Evolutionary conservation across 1,140 invertebrate species (phyloP).

Genomic region (Heterodera carotae): DNA sequence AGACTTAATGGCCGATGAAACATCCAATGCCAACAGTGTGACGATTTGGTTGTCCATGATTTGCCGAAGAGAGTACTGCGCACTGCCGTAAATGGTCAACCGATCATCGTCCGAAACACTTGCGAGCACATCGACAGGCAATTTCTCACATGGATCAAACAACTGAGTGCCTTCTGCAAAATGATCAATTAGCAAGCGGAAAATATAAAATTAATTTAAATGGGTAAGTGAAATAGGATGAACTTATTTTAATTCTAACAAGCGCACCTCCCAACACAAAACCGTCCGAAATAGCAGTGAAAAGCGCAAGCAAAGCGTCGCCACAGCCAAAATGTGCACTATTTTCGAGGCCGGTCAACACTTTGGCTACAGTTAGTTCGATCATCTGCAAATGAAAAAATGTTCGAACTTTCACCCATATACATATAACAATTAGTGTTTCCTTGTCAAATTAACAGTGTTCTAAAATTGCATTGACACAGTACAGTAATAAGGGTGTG

Average conservation of each 20-base stretch:
- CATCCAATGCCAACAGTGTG: constrained; percentile 20
- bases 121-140: constrained; percentile 17
- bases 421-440: too few species aligned
- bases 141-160: constrained; percentile 21
- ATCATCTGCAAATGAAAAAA: constrained; percentile 18
- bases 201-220: too few species aligned
- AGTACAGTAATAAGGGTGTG: too few species aligned
- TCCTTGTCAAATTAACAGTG: too few species aligned
- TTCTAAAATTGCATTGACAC: too few species aligned
- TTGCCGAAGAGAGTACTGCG: constrained; percentile 17
- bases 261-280: constrained; percentile 13
- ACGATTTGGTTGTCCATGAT: constrained; percentile 2
- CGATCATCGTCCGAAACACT: not conserved
- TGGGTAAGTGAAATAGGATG: too few species aligned
- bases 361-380: constrained; percentile 14
- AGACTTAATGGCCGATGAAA: not conserved
- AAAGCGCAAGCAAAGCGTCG: not conserved
- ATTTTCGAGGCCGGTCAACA: not conserved
- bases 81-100: constrained; percentile 7
- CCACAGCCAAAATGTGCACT: not conserved
- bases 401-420: too few species aligned
- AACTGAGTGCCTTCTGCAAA: constrained; percentile 13
- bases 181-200: not conserved
- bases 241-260: too few species aligned
- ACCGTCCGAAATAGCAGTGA: constrained; percentile 16